phyloP scores from a whole-genome alignment of 2,797 vertebrate species.

The Platalea minor region DNA sequence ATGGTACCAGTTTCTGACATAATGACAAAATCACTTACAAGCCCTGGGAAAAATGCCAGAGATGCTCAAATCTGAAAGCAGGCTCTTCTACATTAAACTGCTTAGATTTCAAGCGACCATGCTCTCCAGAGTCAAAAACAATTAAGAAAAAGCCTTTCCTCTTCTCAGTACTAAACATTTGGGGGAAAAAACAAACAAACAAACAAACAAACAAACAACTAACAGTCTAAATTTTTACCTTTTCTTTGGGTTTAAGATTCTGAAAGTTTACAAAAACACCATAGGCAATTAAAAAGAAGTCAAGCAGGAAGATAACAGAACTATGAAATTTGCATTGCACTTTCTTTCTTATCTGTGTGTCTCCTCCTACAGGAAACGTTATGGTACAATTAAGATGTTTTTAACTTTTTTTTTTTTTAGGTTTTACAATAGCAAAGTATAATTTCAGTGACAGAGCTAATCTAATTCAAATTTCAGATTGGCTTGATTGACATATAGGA shows the following conservation, averaged over 20 bases:
- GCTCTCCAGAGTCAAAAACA: neutral
- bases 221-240: neutral
- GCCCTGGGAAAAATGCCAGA: neutral
- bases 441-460: neutral
- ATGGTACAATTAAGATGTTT: neutral
- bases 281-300: neutral
- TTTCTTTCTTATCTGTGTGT: neutral
- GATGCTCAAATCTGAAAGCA: neutral
- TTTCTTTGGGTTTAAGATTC: neutral
- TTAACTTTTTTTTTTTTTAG: neutral
- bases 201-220: too few relatives aligned
- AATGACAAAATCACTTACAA: neutral
- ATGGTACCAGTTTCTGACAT: neutral
- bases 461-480: neutral
- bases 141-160: neutral
- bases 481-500: neutral
- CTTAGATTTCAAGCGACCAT: neutral
- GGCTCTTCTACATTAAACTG: neutral
- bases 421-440: neutral
- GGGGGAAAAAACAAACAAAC: neutral
- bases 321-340: neutral
- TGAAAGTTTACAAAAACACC: neutral
- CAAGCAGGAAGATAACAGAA: neutral
- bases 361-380: neutral
- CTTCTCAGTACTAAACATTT: neutral